Conservation (phyloP, 2,113 vertebrate genomes). For the Microcebus jonahi region DNA sequence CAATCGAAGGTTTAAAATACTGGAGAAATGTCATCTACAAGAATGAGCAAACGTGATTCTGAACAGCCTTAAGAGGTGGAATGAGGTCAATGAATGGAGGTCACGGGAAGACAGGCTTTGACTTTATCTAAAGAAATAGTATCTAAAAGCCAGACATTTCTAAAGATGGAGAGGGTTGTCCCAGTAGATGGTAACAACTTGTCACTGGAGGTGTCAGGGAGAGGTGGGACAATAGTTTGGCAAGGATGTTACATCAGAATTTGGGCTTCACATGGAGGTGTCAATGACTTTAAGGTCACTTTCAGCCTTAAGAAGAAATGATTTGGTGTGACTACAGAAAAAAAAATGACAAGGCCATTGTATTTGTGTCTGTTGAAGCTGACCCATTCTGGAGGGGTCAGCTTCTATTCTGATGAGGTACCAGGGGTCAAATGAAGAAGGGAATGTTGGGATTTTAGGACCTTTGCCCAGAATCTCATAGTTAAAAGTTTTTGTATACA, state of each 20-base stretch:
- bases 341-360: background rate
- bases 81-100: background rate
- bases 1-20: background rate
- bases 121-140: background rate
- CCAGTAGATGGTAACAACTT: background rate
- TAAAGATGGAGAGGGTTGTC: background rate
- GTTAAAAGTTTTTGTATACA: background rate
- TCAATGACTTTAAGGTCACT: background rate
- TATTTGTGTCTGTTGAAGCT: background rate
- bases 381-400: background rate
- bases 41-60: background rate
- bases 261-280: background rate
- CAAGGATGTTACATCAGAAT: background rate
- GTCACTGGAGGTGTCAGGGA: background rate
- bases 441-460: background rate
- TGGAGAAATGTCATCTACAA: background rate
- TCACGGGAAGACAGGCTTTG: background rate
- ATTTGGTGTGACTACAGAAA: background rate
- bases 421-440: background rate
- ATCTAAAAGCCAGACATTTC: constrained; percentile 8
- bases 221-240: background rate
- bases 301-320: background rate
- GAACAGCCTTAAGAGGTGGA: background rate
- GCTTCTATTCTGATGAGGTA: background rate
- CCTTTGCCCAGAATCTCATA: background rate